A percentile compares a stretch with the other conserved stretches of the same genome.
Conservation (phyloP, 2,888 invertebrate genomes). For the Spisula solida region DNA sequence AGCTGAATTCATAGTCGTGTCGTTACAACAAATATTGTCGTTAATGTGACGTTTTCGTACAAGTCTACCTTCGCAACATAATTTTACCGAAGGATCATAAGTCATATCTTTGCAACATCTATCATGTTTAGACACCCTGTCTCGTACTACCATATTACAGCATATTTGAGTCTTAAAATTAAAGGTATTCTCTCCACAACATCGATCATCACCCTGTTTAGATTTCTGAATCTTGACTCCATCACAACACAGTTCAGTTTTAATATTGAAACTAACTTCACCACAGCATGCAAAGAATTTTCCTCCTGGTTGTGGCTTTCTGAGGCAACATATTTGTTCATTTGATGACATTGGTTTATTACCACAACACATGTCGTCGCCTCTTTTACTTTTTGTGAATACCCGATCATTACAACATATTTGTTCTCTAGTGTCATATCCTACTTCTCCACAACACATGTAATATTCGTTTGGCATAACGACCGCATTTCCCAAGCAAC, state of each 20-base stretch:
- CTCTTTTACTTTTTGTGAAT: constrained; percentile 30
- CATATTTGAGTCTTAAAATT: constrained; percentile 45
- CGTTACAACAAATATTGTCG: constrained; percentile 56
- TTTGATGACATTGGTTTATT: constrained; percentile 36
- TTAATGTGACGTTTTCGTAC: constrained; percentile 32
- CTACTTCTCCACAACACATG: constrained; percentile 51
- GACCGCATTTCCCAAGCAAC: constrained; percentile 56
- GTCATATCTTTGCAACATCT: constrained; percentile 51
- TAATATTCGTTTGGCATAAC: constrained; percentile 29
- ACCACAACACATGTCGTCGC: constrained; percentile 53
- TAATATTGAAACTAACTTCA: constrained; percentile 45
- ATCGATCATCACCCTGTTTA: constrained; percentile 38
- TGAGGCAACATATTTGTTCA: constrained; percentile 47
- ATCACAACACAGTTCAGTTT: constrained; percentile 49
- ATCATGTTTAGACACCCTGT: constrained; percentile 1
- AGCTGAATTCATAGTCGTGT: constrained; percentile 43
- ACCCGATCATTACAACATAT: constrained; percentile 49
- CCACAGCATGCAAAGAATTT: constrained; percentile 51
- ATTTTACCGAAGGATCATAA: constrained; percentile 46
- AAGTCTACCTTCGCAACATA: constrained; percentile 54
- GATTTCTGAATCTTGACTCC: constrained; percentile 28
- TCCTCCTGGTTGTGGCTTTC: constrained; percentile 55
- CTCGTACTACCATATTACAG: constrained; percentile 24
- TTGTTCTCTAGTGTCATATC: constrained; percentile 38
- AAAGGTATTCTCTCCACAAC: constrained; percentile 51